Conservation (phyloP, 2,888 invertebrate genomes). For the Ellobium chinense region DNA sequence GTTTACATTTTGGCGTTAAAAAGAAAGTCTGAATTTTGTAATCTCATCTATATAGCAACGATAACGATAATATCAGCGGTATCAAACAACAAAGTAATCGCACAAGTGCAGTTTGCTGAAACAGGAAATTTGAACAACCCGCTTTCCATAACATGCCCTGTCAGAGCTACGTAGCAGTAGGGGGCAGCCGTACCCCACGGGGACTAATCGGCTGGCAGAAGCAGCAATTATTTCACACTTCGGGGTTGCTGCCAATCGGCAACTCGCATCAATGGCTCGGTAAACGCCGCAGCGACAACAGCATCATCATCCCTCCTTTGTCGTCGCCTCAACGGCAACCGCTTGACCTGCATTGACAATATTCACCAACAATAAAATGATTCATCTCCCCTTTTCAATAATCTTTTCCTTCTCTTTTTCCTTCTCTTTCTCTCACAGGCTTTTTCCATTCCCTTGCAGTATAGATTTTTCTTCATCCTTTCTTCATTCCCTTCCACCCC, state of each 20-base stretch:
- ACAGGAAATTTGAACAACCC: too few relatives aligned
- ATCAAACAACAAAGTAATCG: too few relatives aligned
- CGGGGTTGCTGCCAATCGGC: conserved; percentile 36
- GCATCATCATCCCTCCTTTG: conserved; percentile 12
- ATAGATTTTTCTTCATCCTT: background rate
- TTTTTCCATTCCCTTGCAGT: background rate
- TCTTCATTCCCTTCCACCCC: background rate
- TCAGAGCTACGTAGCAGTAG: conserved; percentile 10
- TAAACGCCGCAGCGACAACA: conserved; percentile 15
- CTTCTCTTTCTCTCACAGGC: background rate
- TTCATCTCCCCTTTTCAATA: background rate
- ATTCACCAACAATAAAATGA: background rate
- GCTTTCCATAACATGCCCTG: background rate
- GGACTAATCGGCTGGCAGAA: conserved; percentile 41
- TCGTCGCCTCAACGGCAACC: background rate
- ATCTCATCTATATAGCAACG: too few relatives aligned
- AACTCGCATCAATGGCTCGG: conserved; percentile 33
- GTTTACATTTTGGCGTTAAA: too few relatives aligned
- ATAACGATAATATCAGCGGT: too few relatives aligned
- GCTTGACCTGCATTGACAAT: conserved; percentile 16
- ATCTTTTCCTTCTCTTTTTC: background rate
- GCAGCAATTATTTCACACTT: conserved; percentile 40
- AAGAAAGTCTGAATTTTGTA: too few relatives aligned
- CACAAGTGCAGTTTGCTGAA: too few relatives aligned
- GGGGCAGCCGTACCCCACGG: conserved; percentile 21